Conservation (phyloP, 1,140 invertebrate genomes). For the Papilio polytes region DNA sequence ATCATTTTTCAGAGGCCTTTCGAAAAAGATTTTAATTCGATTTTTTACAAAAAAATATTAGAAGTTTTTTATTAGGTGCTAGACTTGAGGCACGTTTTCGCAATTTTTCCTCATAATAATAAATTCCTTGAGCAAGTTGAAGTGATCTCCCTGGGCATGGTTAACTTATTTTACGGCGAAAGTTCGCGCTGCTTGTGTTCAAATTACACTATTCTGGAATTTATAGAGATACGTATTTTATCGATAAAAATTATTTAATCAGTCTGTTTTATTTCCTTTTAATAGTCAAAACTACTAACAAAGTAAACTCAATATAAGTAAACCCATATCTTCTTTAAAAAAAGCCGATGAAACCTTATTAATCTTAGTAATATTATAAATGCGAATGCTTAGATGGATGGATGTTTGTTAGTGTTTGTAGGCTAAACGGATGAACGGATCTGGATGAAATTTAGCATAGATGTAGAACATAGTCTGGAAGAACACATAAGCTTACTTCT, state of each 20-base stretch:
- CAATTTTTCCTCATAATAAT: constrained; percentile 41
- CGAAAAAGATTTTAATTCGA: background rate
- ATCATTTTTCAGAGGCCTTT: background rate
- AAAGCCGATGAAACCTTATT: too few species aligned
- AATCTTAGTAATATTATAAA: too few species aligned
- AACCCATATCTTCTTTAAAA: background rate
- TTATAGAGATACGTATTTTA: background rate
- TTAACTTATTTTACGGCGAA: constrained; percentile 40
- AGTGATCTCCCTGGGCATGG: constrained; percentile 35
- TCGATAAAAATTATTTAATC: background rate
- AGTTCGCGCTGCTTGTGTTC: constrained; percentile 28
- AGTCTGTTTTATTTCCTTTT: background rate
- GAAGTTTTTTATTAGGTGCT: constrained; percentile 38
- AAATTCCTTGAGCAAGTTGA: constrained; percentile 33
- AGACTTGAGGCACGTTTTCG: constrained; percentile 31
- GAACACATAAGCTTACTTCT: too few species aligned
- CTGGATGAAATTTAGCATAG: too few species aligned
- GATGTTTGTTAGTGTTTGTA: too few species aligned
- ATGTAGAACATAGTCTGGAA: too few species aligned
- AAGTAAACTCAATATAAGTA: background rate
- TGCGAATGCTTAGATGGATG: too few species aligned
- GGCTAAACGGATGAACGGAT: too few species aligned
- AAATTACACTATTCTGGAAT: constrained; percentile 31
- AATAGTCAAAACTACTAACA: background rate
- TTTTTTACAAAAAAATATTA: background rate